These are phyloP conservation scores for Gastracanthus pulcherrimus DNA, from an alignment of 2,888 invertebrate genomes.

Conservation along the genomic window DNA sequence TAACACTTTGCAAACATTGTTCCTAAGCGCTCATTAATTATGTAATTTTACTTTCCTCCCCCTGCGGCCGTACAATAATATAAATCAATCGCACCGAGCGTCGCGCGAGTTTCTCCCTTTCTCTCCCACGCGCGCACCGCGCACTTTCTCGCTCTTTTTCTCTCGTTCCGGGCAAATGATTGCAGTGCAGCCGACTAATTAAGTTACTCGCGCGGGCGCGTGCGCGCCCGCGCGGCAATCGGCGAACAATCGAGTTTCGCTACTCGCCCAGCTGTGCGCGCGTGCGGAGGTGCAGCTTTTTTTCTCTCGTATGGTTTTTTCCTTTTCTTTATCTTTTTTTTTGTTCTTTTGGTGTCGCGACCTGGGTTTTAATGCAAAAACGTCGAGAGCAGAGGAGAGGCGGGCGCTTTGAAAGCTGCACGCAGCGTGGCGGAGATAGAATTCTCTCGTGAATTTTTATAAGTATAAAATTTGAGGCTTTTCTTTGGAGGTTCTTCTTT, in stretches of 20 bases:
- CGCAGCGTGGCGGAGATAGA: neutral
- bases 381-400: too few relatives aligned
- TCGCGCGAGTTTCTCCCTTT: neutral
- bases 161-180: conserved; percentile 26
- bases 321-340: too few relatives aligned
- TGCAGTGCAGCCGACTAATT: conserved; percentile 32
- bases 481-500: neutral
- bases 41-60: conserved; percentile 6
- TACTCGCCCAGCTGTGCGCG: neutral
- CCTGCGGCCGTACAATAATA: neutral
- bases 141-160: too few relatives aligned
- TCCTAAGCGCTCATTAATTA: conserved; percentile 17
- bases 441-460: neutral
- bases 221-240: conserved; percentile 8
- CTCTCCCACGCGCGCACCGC: too few relatives aligned
- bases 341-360: too few relatives aligned
- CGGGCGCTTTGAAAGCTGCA: neutral
- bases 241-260: conserved; percentile 39
- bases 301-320: neutral
- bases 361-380: too few relatives aligned
- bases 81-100: neutral
- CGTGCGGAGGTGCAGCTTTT: neutral
- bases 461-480: neutral
- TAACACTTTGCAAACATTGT: conserved; percentile 16
- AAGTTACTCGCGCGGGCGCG: conserved; percentile 32